A percentile compares a stretch with the other conserved stretches of the same genome.
Conservation (phyloP, 35 echinoderm and acorn worm genomes). For the Antedon bifida region DNA sequence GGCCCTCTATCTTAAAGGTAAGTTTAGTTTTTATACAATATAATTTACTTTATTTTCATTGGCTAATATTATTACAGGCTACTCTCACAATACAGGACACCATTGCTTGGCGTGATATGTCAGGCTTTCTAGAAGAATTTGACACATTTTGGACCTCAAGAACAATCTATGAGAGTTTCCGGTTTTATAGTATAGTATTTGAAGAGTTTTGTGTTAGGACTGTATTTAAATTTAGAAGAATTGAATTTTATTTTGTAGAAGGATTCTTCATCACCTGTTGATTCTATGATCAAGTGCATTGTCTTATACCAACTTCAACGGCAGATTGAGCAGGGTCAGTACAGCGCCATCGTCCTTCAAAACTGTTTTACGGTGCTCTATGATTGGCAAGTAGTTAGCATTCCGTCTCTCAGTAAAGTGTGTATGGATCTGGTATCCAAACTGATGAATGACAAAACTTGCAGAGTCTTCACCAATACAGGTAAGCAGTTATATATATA, state of each 20-base stretch:
- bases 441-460: not conserved
- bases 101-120: no score
- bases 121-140: no score
- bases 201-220: no score
- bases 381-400: not conserved
- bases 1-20: not conserved
- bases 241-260: not conserved
- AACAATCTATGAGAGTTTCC: no score
- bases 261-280: not conserved
- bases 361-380: not conserved
- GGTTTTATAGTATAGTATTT: no score
- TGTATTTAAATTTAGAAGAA: no score
- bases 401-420: not conserved
- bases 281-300: not conserved
- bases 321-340: not conserved
- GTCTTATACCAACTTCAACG: not conserved
- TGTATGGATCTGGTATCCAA: not conserved
- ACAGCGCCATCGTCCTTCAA: not conserved
- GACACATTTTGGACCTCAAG: no score
- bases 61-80: no score
- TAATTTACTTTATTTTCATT: no score
- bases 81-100: no score
- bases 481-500: not conserved
- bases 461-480: not conserved
- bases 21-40: not conserved